These are phyloP conservation scores for Piezodorus guildinii DNA, from an alignment of 1,140 invertebrate species.

Conservation along the genomic window DNA sequence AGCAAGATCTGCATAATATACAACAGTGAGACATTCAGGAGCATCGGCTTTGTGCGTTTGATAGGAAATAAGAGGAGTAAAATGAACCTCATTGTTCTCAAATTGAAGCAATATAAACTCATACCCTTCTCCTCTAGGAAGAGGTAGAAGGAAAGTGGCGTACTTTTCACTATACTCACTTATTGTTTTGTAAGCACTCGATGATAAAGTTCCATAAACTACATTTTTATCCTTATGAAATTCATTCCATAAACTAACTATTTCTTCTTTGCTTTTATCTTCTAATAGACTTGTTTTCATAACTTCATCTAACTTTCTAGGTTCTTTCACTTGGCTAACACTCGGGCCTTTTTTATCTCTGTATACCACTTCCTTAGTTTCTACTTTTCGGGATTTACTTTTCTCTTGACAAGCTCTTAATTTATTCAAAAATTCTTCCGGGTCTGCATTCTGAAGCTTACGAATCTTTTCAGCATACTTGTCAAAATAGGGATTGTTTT, in stretches of 20 bases:
- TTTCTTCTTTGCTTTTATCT: slow-evolving; percentile 60
- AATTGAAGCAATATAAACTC: slow-evolving; percentile 80
- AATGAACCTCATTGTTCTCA: slow-evolving; percentile 61
- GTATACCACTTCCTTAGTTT: not conserved
- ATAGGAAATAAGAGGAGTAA: slow-evolving; percentile 76
- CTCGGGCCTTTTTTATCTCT: not conserved
- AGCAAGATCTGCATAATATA: slow-evolving; percentile 68
- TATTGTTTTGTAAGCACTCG: slow-evolving; percentile 45
- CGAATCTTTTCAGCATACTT: slow-evolving; percentile 73
- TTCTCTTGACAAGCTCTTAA: slow-evolving; percentile 46
- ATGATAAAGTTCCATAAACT: slow-evolving; percentile 56
- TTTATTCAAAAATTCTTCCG: slow-evolving; percentile 59
- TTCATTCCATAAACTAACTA: slow-evolving; percentile 64
- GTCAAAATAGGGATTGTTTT: slow-evolving; percentile 66
- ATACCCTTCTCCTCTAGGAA: slow-evolving; percentile 72
- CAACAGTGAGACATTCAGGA: slow-evolving; percentile 73
- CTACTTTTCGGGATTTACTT: slow-evolving; percentile 34
- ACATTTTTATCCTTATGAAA: slow-evolving; percentile 61
- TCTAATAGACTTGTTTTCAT: slow-evolving; percentile 68
- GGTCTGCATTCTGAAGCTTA: slow-evolving; percentile 55
- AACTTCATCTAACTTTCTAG: slow-evolving; percentile 48
- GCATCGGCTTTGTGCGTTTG: slow-evolving; percentile 85
- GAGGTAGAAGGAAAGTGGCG: slow-evolving; percentile 66
- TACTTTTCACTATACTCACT: slow-evolving; percentile 43
- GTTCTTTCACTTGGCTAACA: not conserved